Base-by-base conservation (phyloP, 2,113 vertebrate species). In the Dromas ardeola region DNA sequence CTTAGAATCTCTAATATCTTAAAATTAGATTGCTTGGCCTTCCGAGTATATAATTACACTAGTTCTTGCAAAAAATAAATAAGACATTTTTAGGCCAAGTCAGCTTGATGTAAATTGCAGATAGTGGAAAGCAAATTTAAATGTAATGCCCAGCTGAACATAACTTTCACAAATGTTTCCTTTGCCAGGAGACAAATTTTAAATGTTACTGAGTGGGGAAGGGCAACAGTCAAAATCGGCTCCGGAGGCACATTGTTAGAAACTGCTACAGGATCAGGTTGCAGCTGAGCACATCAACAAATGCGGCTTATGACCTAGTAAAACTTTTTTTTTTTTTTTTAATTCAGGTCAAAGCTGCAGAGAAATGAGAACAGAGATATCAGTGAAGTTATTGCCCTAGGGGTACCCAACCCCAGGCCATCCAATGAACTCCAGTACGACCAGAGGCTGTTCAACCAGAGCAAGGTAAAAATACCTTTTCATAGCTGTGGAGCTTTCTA, bases 331-430 rank as follows among this genome's bases (percentile, higher is more conserved):
- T 47, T 49, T 21, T 49, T 49, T 82, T 95, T 91, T 96, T 74
- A 53, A 96, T 94, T 95, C 93, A 99, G 99, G 98, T 99, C 99
- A 4, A 99, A 99, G 96, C 98, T 99, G 70, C 99, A 99, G 97
- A 98, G 99, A 97, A 99, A 99, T 89, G 99, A 99, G 97, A 99
- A 99, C 96, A 98, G 99, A 97, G 99, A 99, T 94, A 98, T 99
- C 98, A 99, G 99, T 69, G 99, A 99, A 98, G 98, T 99, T 81
- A 99, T 99, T 84, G 99, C 99, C 63, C 97, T 99, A 47, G 99
- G 99, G 26, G 98, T 99, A 78, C 99, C 99, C 72, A 99, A 99
- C 96, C 99, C 99, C 40, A 99, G 99, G 16, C 95, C 98, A 34
- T 98, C 99, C 87, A 99, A 98, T 32, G 99, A 99, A 86, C 98